Base-by-base conservation (phyloP, 2,797 vertebrate genomes). In the Myotis pilosus region DNA sequence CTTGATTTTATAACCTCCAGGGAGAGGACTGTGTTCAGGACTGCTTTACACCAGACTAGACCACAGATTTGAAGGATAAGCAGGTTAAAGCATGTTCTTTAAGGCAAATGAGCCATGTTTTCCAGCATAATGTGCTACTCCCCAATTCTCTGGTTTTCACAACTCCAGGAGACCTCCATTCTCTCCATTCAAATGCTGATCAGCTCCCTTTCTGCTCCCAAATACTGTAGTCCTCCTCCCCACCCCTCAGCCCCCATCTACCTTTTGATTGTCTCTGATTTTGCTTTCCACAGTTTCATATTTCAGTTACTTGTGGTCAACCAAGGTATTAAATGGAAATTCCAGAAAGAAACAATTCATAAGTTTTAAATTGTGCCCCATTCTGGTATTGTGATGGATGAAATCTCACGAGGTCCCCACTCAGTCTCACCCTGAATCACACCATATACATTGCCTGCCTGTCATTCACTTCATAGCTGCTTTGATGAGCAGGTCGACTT, bases 131-230 rank as follows among this genome's bases (percentile, higher is more conserved):
- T 12, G 22, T 11, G 5, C 20, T 33, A 9, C 16, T 83, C 44
- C 17, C 22, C 0, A 8, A 15, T 5, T 30, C 25, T 71, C 30
- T 20, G 25, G 23, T 33, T 7, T 36, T 13, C 9, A 4, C 15
- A 30, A 23, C 20, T 57, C 44, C 6, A 47, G 20, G 22, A 76
- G 5, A 30, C 0, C 5, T 12, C 3, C 3, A 4, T 8, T 30
- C 19, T 51, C 38, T 72, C 38, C 12, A 17, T 41, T 74, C 60
- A 13, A 44, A 25, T 8, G 22, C 10, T 49, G 19, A 4, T 36
- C 62, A n/a, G 44, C 10, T 80, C 4, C 17, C 17, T 47, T 51
- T 86, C 36, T 85, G 49, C 8, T 85, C 47, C 76, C 76, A 33
- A 28, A 22, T 30, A 4, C 15, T 15, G 30, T 12, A n/a, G 16